Base-by-base conservation (phyloP, 2,797 vertebrate species). In the Thripadectes ignobilis region DNA sequence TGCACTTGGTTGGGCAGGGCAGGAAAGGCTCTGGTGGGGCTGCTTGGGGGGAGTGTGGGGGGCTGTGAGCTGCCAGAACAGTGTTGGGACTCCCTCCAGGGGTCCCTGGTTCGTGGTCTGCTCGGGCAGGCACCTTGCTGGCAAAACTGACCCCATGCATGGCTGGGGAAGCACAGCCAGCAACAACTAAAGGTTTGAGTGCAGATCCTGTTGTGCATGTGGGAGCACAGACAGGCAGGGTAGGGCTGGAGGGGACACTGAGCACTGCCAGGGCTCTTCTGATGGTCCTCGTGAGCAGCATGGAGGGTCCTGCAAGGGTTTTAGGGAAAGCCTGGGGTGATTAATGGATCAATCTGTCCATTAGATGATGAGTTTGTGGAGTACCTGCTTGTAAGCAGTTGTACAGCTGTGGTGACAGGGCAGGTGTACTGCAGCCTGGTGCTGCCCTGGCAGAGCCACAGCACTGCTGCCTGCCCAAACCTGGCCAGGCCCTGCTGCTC, bases 191-290 rank as follows among this genome's bases (percentile, higher is more conserved):
- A 54, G 2, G 30, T 10, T 34, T 0, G 7, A n/a, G 39, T 5
- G 12, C 48, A 18, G 52, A 49, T 63, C 52, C 45, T 0, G 0
- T 14, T 0, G 0, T 27, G 6, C 0, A 3, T 27, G 18, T 12
- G 55, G 48, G 34, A 72, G 48, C 49, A 52, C 59, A 45, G 48
- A 36, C 39, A 12, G 74, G 45, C 45, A 46, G 21, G 45, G 45
- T 46, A 22, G 45, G 45, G 27, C 21, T 18, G 32, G 45, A 36
- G 38, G 17, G 66, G 72, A 45, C 0, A 1, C 39, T 20, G 51
- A 59, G 5, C 6, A 0, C 43, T 21, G 21, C 32, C 23, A 7
- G 1, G 22, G n/a, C 51, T 59, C 19, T 63, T 49, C 19, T 1
- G 4, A 41, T 45, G 26, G 45, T 77, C 43, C 55, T 43, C 0